Evolutionary conservation across 2,888 invertebrate genomes (phyloP).

Genomic region (Theodoxus fluviatilis): DNA sequence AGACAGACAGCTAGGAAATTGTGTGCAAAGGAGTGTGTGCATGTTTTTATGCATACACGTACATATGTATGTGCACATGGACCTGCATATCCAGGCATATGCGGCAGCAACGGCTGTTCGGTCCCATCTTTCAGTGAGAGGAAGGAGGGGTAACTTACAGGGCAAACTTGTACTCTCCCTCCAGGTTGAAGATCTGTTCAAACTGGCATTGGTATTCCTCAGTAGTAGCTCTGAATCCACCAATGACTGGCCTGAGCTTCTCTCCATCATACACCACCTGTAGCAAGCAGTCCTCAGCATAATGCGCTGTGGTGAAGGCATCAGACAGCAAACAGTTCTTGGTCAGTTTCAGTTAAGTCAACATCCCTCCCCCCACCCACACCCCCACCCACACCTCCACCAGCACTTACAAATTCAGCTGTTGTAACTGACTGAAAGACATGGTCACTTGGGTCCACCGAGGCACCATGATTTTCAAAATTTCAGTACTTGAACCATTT

Average conservation of each 20-base stretch:
- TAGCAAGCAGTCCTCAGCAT: slow-evolving; percentile 5
- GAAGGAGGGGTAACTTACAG: slow-evolving; percentile 61
- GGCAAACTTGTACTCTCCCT: slow-evolving; percentile 65
- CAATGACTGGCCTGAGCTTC: slow-evolving; percentile 59
- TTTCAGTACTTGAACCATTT: too few relatives aligned
- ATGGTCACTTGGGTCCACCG: too few relatives aligned
- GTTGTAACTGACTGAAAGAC: too few relatives aligned
- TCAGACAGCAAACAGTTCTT: too few relatives aligned
- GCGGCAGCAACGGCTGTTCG: too few relatives aligned
- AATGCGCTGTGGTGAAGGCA: too few relatives aligned
- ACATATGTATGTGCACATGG: not conserved
- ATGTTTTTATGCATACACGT: slow-evolving; percentile 1
- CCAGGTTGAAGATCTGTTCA: slow-evolving; percentile 62
- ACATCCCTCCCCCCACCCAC: too few relatives aligned
- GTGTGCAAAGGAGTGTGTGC: not conserved
- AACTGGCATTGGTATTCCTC: slow-evolving; percentile 47
- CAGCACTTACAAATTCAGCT: not conserved
- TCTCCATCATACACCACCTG: slow-evolving; percentile 64
- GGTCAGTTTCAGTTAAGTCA: too few relatives aligned
- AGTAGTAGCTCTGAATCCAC: slow-evolving; percentile 52
- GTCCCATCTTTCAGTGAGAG: too few relatives aligned
- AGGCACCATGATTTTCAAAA: too few relatives aligned
- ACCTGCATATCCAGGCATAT: too few relatives aligned
- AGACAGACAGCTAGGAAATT: too few relatives aligned
- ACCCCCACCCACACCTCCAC: not conserved